Conservation (phyloP, 2,797 vertebrate genomes). For the Merluccius polli region DNA sequence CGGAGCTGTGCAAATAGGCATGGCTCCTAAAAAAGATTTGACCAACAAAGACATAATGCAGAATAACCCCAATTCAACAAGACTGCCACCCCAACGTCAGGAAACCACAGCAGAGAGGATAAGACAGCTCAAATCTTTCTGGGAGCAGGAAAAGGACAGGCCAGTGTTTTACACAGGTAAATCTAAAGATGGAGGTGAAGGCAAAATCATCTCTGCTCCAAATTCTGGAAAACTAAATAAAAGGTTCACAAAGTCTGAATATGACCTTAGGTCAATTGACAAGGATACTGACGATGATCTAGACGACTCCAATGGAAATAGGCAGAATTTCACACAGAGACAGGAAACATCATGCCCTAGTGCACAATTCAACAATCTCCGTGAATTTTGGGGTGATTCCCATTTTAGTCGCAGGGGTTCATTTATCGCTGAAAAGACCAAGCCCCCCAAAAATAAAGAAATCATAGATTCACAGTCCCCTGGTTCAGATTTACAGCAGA, state of each 20-base stretch:
- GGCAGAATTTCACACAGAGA: constrained; percentile 72
- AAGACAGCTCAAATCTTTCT: constrained; percentile 66
- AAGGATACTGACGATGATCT: constrained; percentile 46
- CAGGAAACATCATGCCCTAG: constrained; percentile 63
- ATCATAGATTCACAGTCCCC: constrained; percentile 24
- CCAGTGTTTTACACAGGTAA: constrained; percentile 35
- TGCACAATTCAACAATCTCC: constrained; percentile 80
- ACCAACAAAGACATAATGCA: constrained; percentile 34
- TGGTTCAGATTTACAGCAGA: constrained; percentile 47
- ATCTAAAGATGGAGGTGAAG: constrained; percentile 40
- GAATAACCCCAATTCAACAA: constrained; percentile 31
- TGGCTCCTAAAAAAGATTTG: constrained; percentile 31
- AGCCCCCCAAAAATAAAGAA: constrained; percentile 58
- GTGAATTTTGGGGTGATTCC: constrained; percentile 83
- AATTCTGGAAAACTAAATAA: constrained; percentile 58
- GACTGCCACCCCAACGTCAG: constrained; percentile 33
- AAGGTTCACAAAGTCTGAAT: constrained; percentile 74
- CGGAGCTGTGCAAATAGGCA: constrained; percentile 20
- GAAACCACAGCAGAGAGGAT: constrained; percentile 62
- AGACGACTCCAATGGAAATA: constrained; percentile 43
- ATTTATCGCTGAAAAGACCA: constrained; percentile 42
- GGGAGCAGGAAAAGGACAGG: constrained; percentile 70
- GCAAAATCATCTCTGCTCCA: constrained; percentile 29
- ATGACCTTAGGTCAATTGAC: constrained; percentile 62
- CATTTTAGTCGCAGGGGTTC: constrained; percentile 46